phyloP scores from a whole-genome alignment of 2,797 vertebrate species.

The Acropternis orthonyx region DNA sequence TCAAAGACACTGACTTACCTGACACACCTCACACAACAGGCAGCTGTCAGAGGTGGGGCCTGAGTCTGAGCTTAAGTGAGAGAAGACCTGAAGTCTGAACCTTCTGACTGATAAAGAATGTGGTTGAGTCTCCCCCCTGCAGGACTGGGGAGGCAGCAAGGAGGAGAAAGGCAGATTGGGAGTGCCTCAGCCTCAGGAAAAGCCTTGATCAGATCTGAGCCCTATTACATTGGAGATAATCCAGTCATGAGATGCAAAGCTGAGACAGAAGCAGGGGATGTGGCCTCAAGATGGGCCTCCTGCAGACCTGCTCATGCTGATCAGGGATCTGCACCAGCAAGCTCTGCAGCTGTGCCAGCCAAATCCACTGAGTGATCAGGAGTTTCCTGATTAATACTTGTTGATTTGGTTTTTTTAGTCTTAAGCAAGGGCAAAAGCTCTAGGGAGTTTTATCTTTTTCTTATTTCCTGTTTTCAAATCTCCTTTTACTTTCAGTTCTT shows the following conservation, averaged over 20 bases:
- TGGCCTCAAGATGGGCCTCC: not conserved
- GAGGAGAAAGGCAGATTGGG: not conserved
- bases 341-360: not conserved
- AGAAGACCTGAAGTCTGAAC: not conserved
- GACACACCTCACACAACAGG: not conserved
- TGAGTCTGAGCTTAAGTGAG: not conserved
- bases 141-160: not conserved
- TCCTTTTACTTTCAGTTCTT: constrained; percentile 44
- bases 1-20: not conserved
- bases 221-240: not conserved
- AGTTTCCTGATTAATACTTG: not conserved
- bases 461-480: constrained; percentile 20
- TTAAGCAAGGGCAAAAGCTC: not conserved
- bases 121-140: not conserved
- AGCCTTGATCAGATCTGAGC: not conserved
- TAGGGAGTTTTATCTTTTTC: not conserved
- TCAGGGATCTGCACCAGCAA: not conserved
- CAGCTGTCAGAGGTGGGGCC: not conserved
- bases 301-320: fast-evolving
- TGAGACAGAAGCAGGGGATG: not conserved
- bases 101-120: not conserved
- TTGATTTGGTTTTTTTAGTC: not conserved
- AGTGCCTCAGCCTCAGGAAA: not conserved
- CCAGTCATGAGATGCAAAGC: not conserved
- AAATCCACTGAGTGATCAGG: not conserved